These are phyloP conservation scores for Halictus ligatus DNA, from an alignment of 2,888 invertebrate species.

Conservation along the genomic window DNA sequence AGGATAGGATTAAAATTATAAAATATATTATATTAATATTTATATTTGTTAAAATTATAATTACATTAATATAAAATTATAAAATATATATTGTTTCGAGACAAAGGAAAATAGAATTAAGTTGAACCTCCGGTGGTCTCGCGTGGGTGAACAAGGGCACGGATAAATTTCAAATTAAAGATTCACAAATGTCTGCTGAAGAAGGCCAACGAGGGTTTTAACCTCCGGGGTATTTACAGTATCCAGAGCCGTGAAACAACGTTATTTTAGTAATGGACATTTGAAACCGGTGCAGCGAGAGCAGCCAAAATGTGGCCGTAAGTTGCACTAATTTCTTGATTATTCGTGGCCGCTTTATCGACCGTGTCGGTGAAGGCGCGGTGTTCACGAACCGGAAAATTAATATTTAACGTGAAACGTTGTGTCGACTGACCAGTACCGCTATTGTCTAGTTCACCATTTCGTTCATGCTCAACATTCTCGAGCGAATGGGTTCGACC, in stretches of 20 bases:
- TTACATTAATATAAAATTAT: neutral
- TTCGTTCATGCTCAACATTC: conserved; percentile 31
- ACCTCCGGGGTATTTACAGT: neutral
- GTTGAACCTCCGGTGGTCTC: neutral
- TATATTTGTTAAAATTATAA: too few relatives aligned
- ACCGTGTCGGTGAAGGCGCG: conserved; percentile 48
- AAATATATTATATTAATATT: neutral
- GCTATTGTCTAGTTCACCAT: conserved; percentile 30
- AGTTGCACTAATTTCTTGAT: conserved; percentile 61
- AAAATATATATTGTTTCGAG: neutral
- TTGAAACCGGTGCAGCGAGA: neutral
- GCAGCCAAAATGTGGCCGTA: conserved; percentile 12
- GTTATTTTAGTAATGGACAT: conserved; percentile 28
- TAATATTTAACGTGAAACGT: conserved; percentile 64
- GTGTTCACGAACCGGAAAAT: conserved; percentile 65
- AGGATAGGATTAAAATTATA: neutral
- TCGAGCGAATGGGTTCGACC: conserved; percentile 24
- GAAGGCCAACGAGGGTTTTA: neutral
- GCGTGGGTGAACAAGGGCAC: neutral
- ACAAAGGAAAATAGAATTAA: neutral
- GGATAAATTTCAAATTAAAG: conserved; percentile 1
- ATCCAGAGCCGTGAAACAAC: conserved; percentile 17
- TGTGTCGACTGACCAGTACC: conserved; percentile 23
- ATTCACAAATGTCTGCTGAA: neutral
- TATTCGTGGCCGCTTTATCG: conserved; percentile 61